A percentile compares a stretch with the other conserved stretches of the same genome.
These are phyloP conservation scores for Asbolus verrucosus DNA, from an alignment of 1,140 invertebrate species.

Conservation along the genomic window DNA sequence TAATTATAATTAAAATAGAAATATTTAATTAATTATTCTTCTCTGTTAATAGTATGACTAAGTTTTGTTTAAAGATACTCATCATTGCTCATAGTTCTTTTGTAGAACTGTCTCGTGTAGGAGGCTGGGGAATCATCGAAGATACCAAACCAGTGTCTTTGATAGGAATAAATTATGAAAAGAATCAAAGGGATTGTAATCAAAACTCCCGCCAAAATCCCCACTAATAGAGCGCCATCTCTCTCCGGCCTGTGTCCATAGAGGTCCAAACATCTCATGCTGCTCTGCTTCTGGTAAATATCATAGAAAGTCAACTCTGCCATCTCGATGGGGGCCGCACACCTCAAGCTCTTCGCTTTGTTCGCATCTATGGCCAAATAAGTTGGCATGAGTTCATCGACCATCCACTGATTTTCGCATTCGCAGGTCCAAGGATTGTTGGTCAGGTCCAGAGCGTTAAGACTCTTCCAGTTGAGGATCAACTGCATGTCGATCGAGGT, in stretches of 20 bases:
- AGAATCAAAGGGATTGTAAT: conserved; percentile 75
- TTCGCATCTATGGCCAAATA: conserved; percentile 58
- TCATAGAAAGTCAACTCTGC: conserved; percentile 69
- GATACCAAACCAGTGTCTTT: conserved; percentile 72
- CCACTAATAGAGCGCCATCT: conserved; percentile 75
- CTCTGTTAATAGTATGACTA: too few relatives aligned
- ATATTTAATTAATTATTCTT: too few relatives aligned
- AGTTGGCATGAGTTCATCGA: conserved; percentile 70
- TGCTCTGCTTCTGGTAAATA: conserved; percentile 68
- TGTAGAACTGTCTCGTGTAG: conserved; percentile 79
- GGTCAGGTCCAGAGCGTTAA: conserved; percentile 73
- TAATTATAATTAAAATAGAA: too few relatives aligned
- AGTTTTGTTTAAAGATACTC: conserved; percentile 25
- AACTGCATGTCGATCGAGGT: conserved; percentile 71
- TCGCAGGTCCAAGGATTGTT: conserved; percentile 83
- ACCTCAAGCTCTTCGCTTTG: conserved; percentile 63
- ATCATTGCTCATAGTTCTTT: conserved; percentile 47
- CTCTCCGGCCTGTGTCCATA: conserved; percentile 73
- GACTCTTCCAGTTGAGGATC: conserved; percentile 74
- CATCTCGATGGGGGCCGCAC: conserved; percentile 72
- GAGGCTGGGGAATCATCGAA: conserved; percentile 66
- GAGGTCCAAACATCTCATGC: conserved; percentile 72
- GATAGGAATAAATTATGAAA: conserved; percentile 70
- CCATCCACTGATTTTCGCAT: conserved; percentile 79
- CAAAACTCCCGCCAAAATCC: conserved; percentile 76